Percentiles rank a stretch among this genome's conserved stretches.
Conservation (phyloP, 2,797 vertebrate species). For the Sebastes diaconus region DNA sequence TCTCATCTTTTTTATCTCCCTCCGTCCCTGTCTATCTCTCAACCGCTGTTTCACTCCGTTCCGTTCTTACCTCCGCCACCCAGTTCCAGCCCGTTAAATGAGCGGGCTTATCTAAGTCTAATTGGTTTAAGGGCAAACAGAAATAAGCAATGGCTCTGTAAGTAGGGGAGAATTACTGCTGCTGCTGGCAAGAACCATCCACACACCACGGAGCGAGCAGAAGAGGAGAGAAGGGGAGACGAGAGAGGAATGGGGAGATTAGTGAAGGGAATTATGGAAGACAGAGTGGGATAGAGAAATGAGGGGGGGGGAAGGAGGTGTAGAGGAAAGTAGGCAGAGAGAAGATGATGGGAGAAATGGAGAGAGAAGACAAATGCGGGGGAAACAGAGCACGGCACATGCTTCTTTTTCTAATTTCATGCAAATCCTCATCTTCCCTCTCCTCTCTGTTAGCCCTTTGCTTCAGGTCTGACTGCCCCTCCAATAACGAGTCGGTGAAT, state of each 20-base stretch:
- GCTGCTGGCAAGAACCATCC: conserved; percentile 74
- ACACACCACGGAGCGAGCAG: conserved; percentile 34
- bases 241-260: conserved; percentile 40
- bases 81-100: conserved; percentile 74
- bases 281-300: conserved; percentile 23
- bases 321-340: neutral
- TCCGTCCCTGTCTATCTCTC: conserved; percentile 32
- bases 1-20: conserved; percentile 41
- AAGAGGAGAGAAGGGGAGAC: conserved; percentile 22
- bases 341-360: conserved; percentile 23
- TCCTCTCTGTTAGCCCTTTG: neutral
- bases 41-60: conserved; percentile 27
- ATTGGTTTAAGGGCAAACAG: conserved; percentile 85
- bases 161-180: conserved; percentile 76
- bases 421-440: conserved; percentile 36
- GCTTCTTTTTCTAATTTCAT: conserved; percentile 38
- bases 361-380: conserved; percentile 37
- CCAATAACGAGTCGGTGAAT: conserved; percentile 5
- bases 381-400: conserved; percentile 25
- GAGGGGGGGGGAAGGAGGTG: neutral
- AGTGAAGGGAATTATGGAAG: conserved; percentile 44
- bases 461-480: conserved; percentile 16
- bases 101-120: conserved; percentile 76
- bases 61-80: conserved; percentile 34
- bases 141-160: conserved; percentile 76